These are phyloP conservation scores for Caenorhabditis angaria DNA, from an alignment of 2,888 invertebrate species.

Conservation along the genomic window DNA sequence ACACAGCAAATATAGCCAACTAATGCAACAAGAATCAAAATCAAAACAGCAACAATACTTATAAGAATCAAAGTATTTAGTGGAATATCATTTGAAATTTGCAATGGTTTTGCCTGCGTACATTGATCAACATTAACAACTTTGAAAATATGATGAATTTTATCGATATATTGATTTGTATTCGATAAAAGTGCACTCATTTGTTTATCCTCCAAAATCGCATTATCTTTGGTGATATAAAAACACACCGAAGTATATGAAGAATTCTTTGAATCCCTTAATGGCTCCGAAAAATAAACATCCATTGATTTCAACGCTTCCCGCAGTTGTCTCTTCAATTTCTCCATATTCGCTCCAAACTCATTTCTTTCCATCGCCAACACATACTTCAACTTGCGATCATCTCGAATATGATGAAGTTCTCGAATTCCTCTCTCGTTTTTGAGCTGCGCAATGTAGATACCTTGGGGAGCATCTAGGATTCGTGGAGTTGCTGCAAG, in stretches of 20 bases:
- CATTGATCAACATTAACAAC: slow-evolving; percentile 34
- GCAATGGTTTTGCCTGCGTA: background rate
- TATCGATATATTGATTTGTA: slow-evolving; percentile 26
- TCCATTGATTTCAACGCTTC: slow-evolving; percentile 29
- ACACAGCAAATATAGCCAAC: slow-evolving; percentile 58
- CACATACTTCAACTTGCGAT: slow-evolving; percentile 43
- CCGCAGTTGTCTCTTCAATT: slow-evolving; percentile 33
- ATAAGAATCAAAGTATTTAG: slow-evolving; percentile 47
- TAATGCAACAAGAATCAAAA: slow-evolving; percentile 45
- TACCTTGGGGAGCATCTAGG: slow-evolving; percentile 36
- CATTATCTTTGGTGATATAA: slow-evolving; percentile 36
- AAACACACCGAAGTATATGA: slow-evolving; percentile 40
- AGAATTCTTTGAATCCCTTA: slow-evolving; percentile 25
- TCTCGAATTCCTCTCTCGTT: slow-evolving; percentile 1
- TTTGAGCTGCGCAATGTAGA: slow-evolving; percentile 18
- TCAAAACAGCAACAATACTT: slow-evolving; percentile 27
- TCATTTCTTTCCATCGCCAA: slow-evolving; percentile 43
- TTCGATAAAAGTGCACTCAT: slow-evolving; percentile 13
- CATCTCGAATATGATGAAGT: slow-evolving; percentile 41
- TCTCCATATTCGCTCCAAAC: slow-evolving; percentile 43
- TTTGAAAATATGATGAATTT: slow-evolving; percentile 41
- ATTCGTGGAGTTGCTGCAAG: slow-evolving; percentile 27
- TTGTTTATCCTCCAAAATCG: slow-evolving; percentile 34
- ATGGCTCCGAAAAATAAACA: slow-evolving; percentile 29
- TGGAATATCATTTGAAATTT: slow-evolving; percentile 14